Base-by-base conservation (phyloP, 2,888 invertebrate genomes). In the Eupithecia vulgata region DNA sequence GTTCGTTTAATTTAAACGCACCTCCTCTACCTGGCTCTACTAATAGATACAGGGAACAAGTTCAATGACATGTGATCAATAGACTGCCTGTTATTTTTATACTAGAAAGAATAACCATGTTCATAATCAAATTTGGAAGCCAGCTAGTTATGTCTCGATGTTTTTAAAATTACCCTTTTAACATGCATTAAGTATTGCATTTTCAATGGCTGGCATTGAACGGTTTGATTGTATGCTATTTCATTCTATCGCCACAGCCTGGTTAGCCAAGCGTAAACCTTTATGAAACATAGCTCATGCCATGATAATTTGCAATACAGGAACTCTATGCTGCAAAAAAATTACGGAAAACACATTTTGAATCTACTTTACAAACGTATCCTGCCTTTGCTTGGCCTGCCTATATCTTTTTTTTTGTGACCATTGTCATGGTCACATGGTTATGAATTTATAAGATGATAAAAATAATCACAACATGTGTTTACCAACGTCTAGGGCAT, bases 281-380 rank as follows among this genome's bases (percentile, higher is more conserved):
- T 71, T 71, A 42, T 71, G 34, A 59, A 66, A 70, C 48, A 70
- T 52, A 30, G 57, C 65, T 66, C 65, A 64, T 66, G 61, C 61
- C 61, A 61, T 61, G 61, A 61, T 61, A 15, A 61, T 61, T 34
- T 35, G 65, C 37, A 52, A 52, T 70, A 66, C 64, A 40, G 70
- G 37, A 70, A 70, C 61, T 61, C 34, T 34, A 52, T 52, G 25
- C 57, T 57, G 25, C 57, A 57, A 57, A 57, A 61, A 61, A 17
- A 30, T 61, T 61, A 34, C 34, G 30, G 61, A 30, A 34, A 34
- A 61, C 61, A 61, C 34, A 15, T 7, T 61, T 17, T 34, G 25
- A 57, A 61, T 61, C 8, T 34, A 61, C 34, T 17, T 61, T 25
- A 25, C 12, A 13, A 57, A 57, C 25, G 5, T 25, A 57, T 25